Evolutionary conservation across 2,113 vertebrate species (phyloP).

Genomic region (Acanthochromis polyacanthus): DNA sequence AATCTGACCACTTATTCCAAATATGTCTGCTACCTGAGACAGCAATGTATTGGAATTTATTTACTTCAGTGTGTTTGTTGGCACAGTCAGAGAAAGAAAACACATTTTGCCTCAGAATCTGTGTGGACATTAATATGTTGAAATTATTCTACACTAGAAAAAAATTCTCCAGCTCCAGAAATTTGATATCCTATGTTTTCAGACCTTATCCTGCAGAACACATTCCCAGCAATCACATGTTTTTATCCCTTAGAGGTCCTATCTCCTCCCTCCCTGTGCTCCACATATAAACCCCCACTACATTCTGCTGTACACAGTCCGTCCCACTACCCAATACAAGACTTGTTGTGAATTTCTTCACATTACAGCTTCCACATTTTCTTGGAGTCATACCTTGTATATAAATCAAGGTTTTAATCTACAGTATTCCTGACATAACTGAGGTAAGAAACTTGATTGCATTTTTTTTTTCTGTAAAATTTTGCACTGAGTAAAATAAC

Average conservation of each 20-base stretch:
- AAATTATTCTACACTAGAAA: not conserved
- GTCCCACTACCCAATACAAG: not conserved
- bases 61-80: too few relatives aligned
- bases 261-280: constrained; percentile 43
- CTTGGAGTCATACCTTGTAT: not conserved
- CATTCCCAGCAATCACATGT: not conserved
- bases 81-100: too few relatives aligned
- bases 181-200: not conserved
- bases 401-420: not conserved
- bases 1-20: too few relatives aligned
- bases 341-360: constrained; percentile 7
- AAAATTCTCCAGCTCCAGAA: not conserved
- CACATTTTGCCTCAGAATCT: not conserved
- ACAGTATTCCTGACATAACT: not conserved
- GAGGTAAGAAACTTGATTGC: constrained; percentile 51
- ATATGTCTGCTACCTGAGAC: too few relatives aligned
- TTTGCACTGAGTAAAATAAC: too few relatives aligned
- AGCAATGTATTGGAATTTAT: too few relatives aligned
- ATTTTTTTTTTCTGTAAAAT: too few relatives aligned
- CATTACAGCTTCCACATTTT: constrained; percentile 7
- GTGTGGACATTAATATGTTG: not conserved
- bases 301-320: constrained; percentile 11
- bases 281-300: constrained; percentile 55
- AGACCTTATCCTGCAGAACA: not conserved
- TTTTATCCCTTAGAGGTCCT: not conserved